These are phyloP conservation scores for Tetheella fluctuosa DNA, from an alignment of 2,888 invertebrate genomes.

Conservation along the genomic window DNA sequence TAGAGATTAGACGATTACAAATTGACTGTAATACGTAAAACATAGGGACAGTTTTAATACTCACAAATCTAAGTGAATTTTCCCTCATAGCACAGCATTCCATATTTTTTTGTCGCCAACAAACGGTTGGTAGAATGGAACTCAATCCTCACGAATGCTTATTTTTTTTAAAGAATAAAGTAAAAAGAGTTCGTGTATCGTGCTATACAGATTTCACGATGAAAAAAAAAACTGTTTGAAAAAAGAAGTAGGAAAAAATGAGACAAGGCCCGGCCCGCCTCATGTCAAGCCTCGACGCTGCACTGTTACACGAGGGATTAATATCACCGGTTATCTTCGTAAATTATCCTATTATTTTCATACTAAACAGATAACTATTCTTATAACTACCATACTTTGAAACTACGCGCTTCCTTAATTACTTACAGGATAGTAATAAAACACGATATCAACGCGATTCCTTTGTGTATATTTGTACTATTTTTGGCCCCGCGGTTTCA, in stretches of 20 bases:
- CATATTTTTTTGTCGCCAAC: conserved; percentile 17
- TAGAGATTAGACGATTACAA: too few relatives aligned
- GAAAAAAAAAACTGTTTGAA: conserved; percentile 57
- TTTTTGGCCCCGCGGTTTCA: too few relatives aligned
- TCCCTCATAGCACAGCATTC: not conserved
- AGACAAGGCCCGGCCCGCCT: conserved; percentile 58
- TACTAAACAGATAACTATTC: too few relatives aligned
- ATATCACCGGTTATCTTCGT: conserved; percentile 38
- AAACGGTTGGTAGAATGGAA: conserved; percentile 15
- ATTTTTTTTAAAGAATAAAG: conserved; percentile 48
- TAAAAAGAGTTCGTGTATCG: conserved; percentile 65
- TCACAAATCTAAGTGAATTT: not conserved
- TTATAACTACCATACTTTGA: too few relatives aligned
- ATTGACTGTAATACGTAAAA: too few relatives aligned
- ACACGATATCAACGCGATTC: too few relatives aligned
- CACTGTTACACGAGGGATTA: conserved; percentile 29
- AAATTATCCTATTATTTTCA: not conserved
- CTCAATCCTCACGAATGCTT: conserved; percentile 25
- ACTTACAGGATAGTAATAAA: too few relatives aligned
- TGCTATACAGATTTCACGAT: conserved; percentile 75
- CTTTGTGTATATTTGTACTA: too few relatives aligned
- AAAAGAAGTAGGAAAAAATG: conserved; percentile 49
- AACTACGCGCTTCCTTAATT: too few relatives aligned
- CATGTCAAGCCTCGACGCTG: conserved; percentile 53
- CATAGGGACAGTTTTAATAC: too few relatives aligned